Base-by-base conservation (phyloP, 2,797 vertebrate genomes). In the Pachyuromys duprasi region DNA sequence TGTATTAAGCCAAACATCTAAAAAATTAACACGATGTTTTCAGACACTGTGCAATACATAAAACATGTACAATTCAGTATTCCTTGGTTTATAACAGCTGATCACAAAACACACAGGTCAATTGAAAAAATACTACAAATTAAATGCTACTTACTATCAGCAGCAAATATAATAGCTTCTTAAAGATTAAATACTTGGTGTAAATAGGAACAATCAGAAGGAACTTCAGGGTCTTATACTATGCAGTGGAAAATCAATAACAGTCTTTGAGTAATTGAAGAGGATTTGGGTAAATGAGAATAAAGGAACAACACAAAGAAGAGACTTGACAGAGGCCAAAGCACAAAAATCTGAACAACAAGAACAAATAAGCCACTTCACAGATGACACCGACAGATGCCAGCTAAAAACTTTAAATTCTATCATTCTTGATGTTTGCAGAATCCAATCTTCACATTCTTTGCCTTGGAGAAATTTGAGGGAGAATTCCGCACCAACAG, bases 181-280 rank as follows among this genome's bases (percentile, higher is more conserved):
- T 86, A 79, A 93, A 88, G 42, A 95, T 97, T 49, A 87, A 96
- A 91, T 69, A 60, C 87, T 76, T 81, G 20, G 36, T 70, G 4
- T 70, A 84, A 94, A 31, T 6, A 84, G 26, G 31, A 91, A 76
- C 87, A 78, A 75, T 75, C 72, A 90, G 57, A 79, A 69, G 72
- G 4, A 45, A 14, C 39, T 92, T 95, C 18, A 70, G 4, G 69
- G 42, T 69, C 26, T 74, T 53, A 84, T 6, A 6, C 0, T 24
- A 72, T 67, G 45, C 26, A 84, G 70, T 79, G 36, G 49, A 17
- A 94, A 95, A 84, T 84, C 45, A 75, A 45, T 79, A 49, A 49
- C 49, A 87, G 31, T 70, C 70, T 90, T 82, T 92, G 39, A 86
- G 49, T 83, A 65, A 83, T 3, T 26, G 13, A 67, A 87, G 6